Evolutionary conservation across 2,113 vertebrate genomes (phyloP).

Genomic region (Acanthochromis polyacanthus): DNA sequence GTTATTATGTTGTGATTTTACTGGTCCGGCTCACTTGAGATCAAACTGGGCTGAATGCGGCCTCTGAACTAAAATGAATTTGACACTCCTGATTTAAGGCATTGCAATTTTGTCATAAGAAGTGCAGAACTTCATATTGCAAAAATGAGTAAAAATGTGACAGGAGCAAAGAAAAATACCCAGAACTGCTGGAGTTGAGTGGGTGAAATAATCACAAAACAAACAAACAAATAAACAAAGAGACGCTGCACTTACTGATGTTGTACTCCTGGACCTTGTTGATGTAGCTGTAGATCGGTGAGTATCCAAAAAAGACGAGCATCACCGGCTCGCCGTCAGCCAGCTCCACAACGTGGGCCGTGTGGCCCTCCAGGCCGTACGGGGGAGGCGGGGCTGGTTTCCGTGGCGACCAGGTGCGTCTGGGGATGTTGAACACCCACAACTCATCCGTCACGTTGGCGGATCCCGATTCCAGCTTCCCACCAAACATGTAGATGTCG

Average conservation of each 20-base stretch:
- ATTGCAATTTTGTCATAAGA: too few species aligned
- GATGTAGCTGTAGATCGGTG: constrained; percentile 90
- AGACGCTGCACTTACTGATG: constrained; percentile 72
- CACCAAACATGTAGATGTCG: constrained; percentile 95
- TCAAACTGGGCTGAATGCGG: too few species aligned
- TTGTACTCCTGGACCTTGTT: constrained; percentile 94
- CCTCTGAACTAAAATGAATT: too few species aligned
- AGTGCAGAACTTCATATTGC: too few species aligned
- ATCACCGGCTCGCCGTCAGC: constrained; percentile 89
- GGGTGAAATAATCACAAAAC: not conserved
- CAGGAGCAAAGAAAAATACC: too few species aligned
- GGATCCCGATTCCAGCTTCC: constrained; percentile 88
- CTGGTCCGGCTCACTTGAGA: too few species aligned
- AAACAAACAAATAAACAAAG: too few species aligned
- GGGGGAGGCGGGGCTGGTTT: constrained; percentile 87
- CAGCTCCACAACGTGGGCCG: constrained; percentile 89
- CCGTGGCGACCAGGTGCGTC: constrained; percentile 87
- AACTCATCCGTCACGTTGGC: constrained; percentile 91
- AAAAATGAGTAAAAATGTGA: not conserved
- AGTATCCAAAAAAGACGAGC: constrained; percentile 93
- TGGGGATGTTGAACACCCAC: constrained; percentile 91
- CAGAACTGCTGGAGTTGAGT: too few species aligned
- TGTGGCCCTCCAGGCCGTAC: constrained; percentile 92
- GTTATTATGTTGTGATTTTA: too few species aligned
- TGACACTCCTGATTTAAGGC: too few species aligned